A percentile compares a stretch with the other conserved stretches of the same genome.
phyloP scores from a whole-genome alignment of 1,140 invertebrate genomes.

The Drosophila sp. region DNA sequence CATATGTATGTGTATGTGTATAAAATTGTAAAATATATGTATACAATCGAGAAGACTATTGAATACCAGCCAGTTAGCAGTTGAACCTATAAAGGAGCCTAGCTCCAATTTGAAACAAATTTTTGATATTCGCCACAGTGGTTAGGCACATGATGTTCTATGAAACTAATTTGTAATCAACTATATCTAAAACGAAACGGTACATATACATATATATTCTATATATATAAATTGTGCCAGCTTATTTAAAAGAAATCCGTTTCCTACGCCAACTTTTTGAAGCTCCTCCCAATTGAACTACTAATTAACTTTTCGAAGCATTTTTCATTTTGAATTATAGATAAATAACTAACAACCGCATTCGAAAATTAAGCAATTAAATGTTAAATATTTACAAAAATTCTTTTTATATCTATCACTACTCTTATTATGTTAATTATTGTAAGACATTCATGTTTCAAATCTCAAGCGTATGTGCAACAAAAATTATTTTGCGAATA shows the following conservation, averaged over 20 bases:
- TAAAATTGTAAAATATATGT: constrained; percentile 10
- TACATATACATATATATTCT: constrained; percentile 5
- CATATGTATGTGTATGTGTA: constrained; percentile 9
- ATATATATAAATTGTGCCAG: constrained; percentile 6
- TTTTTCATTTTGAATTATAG: constrained; percentile 26
- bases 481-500: neutral
- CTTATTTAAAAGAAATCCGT: constrained; percentile 23
- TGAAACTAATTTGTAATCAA: neutral
- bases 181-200: neutral
- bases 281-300: constrained; percentile 19
- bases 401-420: constrained; percentile 36
- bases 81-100: constrained; percentile 38
- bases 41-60: constrained; percentile 31
- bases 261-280: constrained; percentile 52
- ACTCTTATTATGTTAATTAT: constrained; percentile 25
- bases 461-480: constrained; percentile 8
- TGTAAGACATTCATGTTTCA: constrained; percentile 32
- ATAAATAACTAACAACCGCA: neutral
- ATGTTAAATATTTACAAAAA: constrained; percentile 38
- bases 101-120: constrained; percentile 27
- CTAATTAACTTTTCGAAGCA: constrained; percentile 22
- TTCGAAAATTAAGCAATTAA: constrained; percentile 33
- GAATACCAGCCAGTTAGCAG: constrained; percentile 40
- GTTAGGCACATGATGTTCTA: too few species aligned
- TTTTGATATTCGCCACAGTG: constrained; percentile 4